Base-by-base conservation (phyloP, 2,888 invertebrate genomes). In the Idaea aversata region DNA sequence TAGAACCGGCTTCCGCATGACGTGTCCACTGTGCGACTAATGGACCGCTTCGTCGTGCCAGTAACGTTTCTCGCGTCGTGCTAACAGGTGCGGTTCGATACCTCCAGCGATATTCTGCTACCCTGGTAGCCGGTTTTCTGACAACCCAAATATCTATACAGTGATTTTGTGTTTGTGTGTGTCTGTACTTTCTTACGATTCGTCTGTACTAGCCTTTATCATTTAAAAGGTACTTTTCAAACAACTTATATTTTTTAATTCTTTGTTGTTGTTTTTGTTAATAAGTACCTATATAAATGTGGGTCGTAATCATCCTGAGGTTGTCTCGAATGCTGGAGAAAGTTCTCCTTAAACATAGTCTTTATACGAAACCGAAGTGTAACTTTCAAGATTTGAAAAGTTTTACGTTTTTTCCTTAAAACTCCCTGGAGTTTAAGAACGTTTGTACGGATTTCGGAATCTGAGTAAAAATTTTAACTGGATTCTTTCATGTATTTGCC, bases 1-100 rank as follows among this genome's bases (percentile, higher is more conserved):
- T 80, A 84, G 84, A 91, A 92, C 91, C 91, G 91, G 92, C 92
- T 92, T 88, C 89, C 86, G 90, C 80, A 79, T 91, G 91, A 90
- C 91, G 91, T 90, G 88, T 87, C 83, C 83, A 73, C 78, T 73
- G 81, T 79, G 85, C 84, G 86, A 86, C 90, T 88, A 88, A 88
- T 88, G 86, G 84, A 81, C 78, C 83, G 87, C 77, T 13, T 47
- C 47, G 82, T 81, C 79, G 81, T 79, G 87, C 86, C 91, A 92
- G 92, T 92, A 88, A 84, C 87, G 88, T 79, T 86, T 84, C 83
- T 87, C 88, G 87, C 91, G 88, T 80, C 89, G 90, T 85, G 83
- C 86, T 77, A 88, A 86, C 91, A 91, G 90, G 91, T 91, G 91
- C 85, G 79, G 82, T 86, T 72, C 70, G 74, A 76, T 77, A 82